These are phyloP conservation scores for Cylloceria caligata DNA, from an alignment of 2,888 invertebrate species.

Conservation along the genomic window DNA sequence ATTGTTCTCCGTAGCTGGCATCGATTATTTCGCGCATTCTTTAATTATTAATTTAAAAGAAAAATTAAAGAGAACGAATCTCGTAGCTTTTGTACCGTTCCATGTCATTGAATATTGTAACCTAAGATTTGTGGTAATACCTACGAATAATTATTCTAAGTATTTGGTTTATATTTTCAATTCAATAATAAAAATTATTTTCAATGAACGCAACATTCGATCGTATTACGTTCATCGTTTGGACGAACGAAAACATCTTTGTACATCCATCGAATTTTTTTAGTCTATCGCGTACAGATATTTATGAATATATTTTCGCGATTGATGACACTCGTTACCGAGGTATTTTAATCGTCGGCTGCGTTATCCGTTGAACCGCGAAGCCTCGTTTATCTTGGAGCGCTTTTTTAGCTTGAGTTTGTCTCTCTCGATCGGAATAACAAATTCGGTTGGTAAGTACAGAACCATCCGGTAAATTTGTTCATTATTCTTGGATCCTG, in stretches of 20 bases:
- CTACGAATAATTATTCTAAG: conserved; percentile 80
- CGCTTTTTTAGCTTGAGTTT: neutral
- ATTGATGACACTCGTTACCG: neutral
- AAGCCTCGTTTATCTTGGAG: conserved; percentile 22
- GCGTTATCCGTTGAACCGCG: conserved; percentile 24
- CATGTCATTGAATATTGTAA: conserved; percentile 77
- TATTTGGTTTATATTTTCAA: conserved; percentile 82
- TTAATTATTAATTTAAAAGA: conserved; percentile 79
- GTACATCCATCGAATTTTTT: conserved; percentile 7
- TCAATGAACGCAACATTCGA: conserved; percentile 75
- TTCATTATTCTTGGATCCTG: too few species aligned
- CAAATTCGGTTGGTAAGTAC: too few species aligned
- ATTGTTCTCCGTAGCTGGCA: conserved; percentile 30
- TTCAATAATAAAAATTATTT: conserved; percentile 82
- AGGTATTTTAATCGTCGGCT: conserved; percentile 26
- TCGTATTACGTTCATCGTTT: too few species aligned
- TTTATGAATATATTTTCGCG: neutral
- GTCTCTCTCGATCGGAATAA: conserved; percentile 4
- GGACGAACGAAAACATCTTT: conserved; percentile 33
- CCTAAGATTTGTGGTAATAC: conserved; percentile 78
- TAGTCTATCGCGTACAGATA: neutral
- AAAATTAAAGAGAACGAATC: conserved; percentile 68
- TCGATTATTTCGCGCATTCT: conserved; percentile 55
- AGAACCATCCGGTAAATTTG: too few species aligned
- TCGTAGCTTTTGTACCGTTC: conserved; percentile 76